phyloP scores from a whole-genome alignment of 2,113 vertebrate species.

The Ictalurus furcatus region DNA sequence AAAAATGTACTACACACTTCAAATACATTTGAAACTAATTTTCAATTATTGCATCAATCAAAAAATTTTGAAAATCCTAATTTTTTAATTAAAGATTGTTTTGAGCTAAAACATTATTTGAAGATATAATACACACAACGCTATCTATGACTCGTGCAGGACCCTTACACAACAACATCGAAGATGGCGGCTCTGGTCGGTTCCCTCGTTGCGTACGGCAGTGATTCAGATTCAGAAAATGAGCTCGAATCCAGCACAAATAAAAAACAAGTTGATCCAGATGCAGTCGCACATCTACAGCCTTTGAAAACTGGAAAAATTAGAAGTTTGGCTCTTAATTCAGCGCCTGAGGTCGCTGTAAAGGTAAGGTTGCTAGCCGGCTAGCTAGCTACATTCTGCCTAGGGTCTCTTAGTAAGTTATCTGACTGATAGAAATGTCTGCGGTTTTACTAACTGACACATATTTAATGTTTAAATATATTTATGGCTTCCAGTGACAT shows the following conservation, averaged over 20 bases:
- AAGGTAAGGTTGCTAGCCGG: constrained; percentile 77
- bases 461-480: not conserved
- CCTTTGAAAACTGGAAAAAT: constrained; percentile 59
- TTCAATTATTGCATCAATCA: not conserved
- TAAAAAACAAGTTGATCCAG: constrained; percentile 62
- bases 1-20: not conserved
- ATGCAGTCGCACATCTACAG: constrained; percentile 80
- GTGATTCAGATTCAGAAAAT: constrained; percentile 85
- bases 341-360: constrained; percentile 89
- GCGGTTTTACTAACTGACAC: not conserved
- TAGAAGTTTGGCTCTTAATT: constrained; percentile 76
- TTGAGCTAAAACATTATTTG: too few species aligned
- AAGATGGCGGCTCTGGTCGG: constrained; percentile 84
- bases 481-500: not conserved
- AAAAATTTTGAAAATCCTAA: too few species aligned
- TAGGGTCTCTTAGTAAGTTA: not conserved
- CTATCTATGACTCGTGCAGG: constrained; percentile 11
- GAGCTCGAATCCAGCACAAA: constrained; percentile 69
- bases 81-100: too few species aligned
- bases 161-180: constrained; percentile 71
- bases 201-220: constrained; percentile 85
- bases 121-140: not conserved
- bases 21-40: not conserved
- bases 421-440: not conserved
- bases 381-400: not conserved